These are phyloP conservation scores for Tipula unca DNA, from an alignment of 2,888 invertebrate genomes.

Conservation along the genomic window DNA sequence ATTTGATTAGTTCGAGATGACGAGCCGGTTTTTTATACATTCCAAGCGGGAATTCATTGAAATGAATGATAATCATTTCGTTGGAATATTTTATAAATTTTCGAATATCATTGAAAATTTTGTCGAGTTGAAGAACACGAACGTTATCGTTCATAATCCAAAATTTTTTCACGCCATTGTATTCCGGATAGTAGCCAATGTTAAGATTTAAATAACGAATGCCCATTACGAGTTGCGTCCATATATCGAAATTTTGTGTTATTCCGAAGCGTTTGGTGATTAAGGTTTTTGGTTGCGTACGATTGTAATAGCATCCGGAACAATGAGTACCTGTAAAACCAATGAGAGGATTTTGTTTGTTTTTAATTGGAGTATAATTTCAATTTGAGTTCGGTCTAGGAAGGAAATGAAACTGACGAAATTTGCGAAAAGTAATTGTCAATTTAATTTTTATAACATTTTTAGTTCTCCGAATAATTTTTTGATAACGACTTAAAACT, in stretches of 20 bases:
- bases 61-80: conserved; percentile 71
- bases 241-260: conserved; percentile 66
- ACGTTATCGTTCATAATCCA: conserved; percentile 39
- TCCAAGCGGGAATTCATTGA: conserved; percentile 65
- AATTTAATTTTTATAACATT: too few species aligned
- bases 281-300: conserved; percentile 31
- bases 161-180: conserved; percentile 30
- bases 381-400: too few species aligned
- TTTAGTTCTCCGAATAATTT: too few species aligned
- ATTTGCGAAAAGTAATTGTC: too few species aligned
- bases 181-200: conserved; percentile 45
- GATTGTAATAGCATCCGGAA: conserved; percentile 46
- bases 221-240: conserved; percentile 77
- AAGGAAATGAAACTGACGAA: too few species aligned
- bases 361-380: too few species aligned
- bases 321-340: conserved; percentile 53
- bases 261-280: conserved; percentile 41
- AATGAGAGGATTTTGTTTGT: too few species aligned
- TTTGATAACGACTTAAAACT: too few species aligned
- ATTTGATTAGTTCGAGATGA: conserved; percentile 45
- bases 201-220: conserved; percentile 75
- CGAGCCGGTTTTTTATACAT: conserved; percentile 38
- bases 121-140: conserved; percentile 52
- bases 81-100: conserved; percentile 57
- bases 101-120: conserved; percentile 58